Conservation (phyloP, 2,113 vertebrate genomes). For the Reinhardtius hippoglossoides region DNA sequence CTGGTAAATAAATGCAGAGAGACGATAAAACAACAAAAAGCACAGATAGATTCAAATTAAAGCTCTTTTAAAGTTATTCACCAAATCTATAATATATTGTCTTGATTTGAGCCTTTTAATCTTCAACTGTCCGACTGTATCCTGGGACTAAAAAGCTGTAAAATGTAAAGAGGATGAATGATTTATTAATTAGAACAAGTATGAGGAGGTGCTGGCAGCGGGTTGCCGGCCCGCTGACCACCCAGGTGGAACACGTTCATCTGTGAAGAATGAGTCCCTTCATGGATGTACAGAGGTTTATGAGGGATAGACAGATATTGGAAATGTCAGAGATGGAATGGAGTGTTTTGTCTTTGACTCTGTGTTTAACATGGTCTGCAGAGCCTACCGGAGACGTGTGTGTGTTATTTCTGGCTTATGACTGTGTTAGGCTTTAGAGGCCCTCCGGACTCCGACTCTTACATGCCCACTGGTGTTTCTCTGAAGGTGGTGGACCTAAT, state of each 20-base stretch:
- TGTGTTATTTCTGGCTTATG: constrained; percentile 79
- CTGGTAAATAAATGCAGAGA: neutral
- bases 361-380: constrained; percentile 77
- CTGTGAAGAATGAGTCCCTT: constrained; percentile 72
- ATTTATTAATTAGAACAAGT: constrained; percentile 50
- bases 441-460: constrained; percentile 72
- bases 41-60: neutral
- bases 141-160: neutral
- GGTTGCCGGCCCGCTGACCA: constrained; percentile 21
- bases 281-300: constrained; percentile 73
- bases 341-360: constrained; percentile 77
- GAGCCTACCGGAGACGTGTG: constrained; percentile 64
- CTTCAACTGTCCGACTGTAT: neutral
- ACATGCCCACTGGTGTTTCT: constrained; percentile 77
- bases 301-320: constrained; percentile 79
- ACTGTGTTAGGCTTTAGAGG: constrained; percentile 78
- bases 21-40: constrained; percentile 22
- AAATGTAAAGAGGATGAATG: constrained; percentile 47
- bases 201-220: constrained; percentile 21
- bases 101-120: constrained; percentile 10
- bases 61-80: neutral
- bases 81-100: neutral
- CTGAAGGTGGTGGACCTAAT: constrained; percentile 78
- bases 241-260: constrained; percentile 64
- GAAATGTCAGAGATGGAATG: constrained; percentile 80